Base-by-base conservation (phyloP, 2,113 vertebrate genomes). In the Pavo muticus region DNA sequence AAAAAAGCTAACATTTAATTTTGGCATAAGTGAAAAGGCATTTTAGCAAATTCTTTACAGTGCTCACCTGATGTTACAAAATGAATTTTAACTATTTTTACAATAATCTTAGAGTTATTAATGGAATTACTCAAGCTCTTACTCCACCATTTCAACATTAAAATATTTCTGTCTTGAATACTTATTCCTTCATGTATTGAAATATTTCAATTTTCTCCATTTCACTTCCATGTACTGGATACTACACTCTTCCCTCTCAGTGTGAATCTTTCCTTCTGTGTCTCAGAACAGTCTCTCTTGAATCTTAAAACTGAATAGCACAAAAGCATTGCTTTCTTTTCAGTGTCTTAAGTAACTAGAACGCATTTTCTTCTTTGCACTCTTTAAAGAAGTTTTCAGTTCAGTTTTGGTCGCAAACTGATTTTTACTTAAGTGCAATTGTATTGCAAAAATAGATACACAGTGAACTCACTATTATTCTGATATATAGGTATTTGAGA, bases 1-100 rank as follows among this genome's bases (percentile, higher is more conserved):
- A 72, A 4, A 50, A 39, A 16, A 2, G 32, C 7, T 76, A 45
- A 64, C 0, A 0, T 17, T 65, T 94, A 65, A 7, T 25, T 29
- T 57, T 7, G 1, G 3, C 61, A 37, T 25, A 65, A 52, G 3
- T 65, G 8, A 80, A 63, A 63, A 88, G 10, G 6, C 13, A 32
- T 48, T 86, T 84, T 65, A 70, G 9, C 1, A 72, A 56, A 50
- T 50, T 50, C 65, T 61, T 64, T 88, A 57, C 73, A 3, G 73
- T 67, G 7, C 6, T 1, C 7, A 75, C 37, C 5, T 39, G 42
- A 39, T 74, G 9, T 23, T 87, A 12, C 13, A 67, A 86, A 74
- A 71, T 30, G 52, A 32, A 48, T 56, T 9, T 9, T 25, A 65
- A 30, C 5, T 60, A 30, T 5, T 50, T 82, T 79, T 65, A n/a